Base-by-base conservation (phyloP, 2,113 vertebrate genomes). In the Chlorocebus sabaeus region DNA sequence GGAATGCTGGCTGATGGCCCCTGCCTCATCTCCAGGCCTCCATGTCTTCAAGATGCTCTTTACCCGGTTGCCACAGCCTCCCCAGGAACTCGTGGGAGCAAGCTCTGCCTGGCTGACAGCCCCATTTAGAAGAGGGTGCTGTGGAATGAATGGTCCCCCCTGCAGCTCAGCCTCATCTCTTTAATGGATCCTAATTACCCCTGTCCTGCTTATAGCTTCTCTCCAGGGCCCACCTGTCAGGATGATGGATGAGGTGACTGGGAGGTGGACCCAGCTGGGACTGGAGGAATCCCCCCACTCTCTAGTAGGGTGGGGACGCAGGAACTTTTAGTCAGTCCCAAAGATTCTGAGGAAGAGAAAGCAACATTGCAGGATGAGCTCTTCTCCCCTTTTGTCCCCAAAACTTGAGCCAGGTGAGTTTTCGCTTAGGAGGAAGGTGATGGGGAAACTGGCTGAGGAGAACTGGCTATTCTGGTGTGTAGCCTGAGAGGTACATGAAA, bases 101-200 rank as follows among this genome's bases (percentile, higher is more conserved):
- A 87, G 43, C 55, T 88, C 82, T 48, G 43, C 0, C 3, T 68
- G 91, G 70, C 55, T 93, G 95, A 96, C 83, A 94, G 93, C 86
- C 73, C 89, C 87, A 89, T 93, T 96, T 97, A 90, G 92, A 94
- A 88, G 83, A 87, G 40, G 84, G 85, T 50, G 25, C 48, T 80
- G 76, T 89, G 76, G 80, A 75, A 59, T 84, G 94, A 87, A 57
- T 78, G 30, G 72, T 96, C 3, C 50, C 86, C n/a, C 50, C 67
- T 61, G 73, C 48, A 92, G 96, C 84, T 95, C 84, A 93, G 92
- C 80, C 72, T 96, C 96, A 94, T 97, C 90, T 97, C 88, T 94
- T 97, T 98, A 98, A 98, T 98, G 98, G 97, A 89, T 95, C 94
- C 97, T 98, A 98, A 98, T 98, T 97, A 97, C 81, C 92, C 93